Base-by-base conservation (phyloP, 2,888 invertebrate genomes). In the Muschampia plurimacula region DNA sequence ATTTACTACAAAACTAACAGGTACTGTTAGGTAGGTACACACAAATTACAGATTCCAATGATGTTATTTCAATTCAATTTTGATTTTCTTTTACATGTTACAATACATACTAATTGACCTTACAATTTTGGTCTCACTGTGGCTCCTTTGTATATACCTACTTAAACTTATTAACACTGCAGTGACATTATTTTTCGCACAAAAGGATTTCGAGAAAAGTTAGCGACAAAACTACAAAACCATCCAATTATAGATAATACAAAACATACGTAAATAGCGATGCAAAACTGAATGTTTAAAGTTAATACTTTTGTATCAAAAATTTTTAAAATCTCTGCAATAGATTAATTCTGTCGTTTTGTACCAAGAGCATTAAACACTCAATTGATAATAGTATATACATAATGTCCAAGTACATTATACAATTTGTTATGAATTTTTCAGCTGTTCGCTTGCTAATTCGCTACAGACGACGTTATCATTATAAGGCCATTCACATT, bases 401-500 rank as follows among this genome's bases (percentile, higher is more conserved):
- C 6, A 9, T 46, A 46, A 46, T 13, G 4, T 46, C 10, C 46
- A 46, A 49, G 49, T 49, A 49, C 6, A 49, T 46, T 13, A 46
- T 46, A 9, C 15, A 8, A 1, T 15, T 57, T 57, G 32, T 32
- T 57, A 12, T 57, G 28, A 57, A 28, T 57, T 28, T 28, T 28
- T 28, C 12, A 28, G 28, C 12, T 28, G 28, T 12, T 10, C 36
- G 60, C n/a, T 60, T 36, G 36, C n/a, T 36, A 60, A 28, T 57
- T 57, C 15, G 57, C 57, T 57, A 28, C 12, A 10, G 57, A n/a
- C 36, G 36, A 36, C 49, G 39, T 44, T 70, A 65, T 64, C 36
- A 57, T 66, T 57, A 65, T 41, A 72, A 67, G 60, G 71, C 71
- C 71, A 59, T 41, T 72, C 71, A 67, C 71, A 62, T 60, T 67